phyloP scores from a whole-genome alignment of 2,888 invertebrate species.

The Dasypolia templi region DNA sequence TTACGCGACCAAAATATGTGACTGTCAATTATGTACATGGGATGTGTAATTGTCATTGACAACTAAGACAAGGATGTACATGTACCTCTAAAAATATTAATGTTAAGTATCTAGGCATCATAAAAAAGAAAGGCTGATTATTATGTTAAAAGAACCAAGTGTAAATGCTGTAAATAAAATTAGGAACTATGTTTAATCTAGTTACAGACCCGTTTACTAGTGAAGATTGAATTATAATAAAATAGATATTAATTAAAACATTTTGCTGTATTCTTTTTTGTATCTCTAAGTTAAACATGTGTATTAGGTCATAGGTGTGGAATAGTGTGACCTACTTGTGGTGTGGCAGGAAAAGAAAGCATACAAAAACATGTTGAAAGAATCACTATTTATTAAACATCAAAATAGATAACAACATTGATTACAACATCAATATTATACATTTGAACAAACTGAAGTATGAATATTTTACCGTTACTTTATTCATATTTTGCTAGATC shows the following conservation, averaged over 20 bases:
- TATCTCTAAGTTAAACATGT: not conserved
- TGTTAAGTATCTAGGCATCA: constrained; percentile 43
- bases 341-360: not conserved
- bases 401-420: not conserved
- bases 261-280: not conserved
- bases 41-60: not conserved
- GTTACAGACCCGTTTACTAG: constrained; percentile 48
- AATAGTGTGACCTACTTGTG: not conserved
- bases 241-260: constrained; percentile 15
- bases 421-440: not conserved
- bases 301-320: too few relatives aligned
- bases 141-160: constrained; percentile 68
- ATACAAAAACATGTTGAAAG: not conserved
- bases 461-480: not conserved
- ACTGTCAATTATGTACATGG: not conserved
- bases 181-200: constrained; percentile 62
- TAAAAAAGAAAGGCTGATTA: constrained; percentile 79
- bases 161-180: constrained; percentile 73
- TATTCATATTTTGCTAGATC: not conserved
- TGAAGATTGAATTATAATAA: not conserved
- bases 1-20: too few relatives aligned
- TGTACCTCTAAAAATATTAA: not conserved
- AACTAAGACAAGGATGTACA: not conserved
- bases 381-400: constrained; percentile 14
- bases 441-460: not conserved